Evolutionary conservation across 2,888 invertebrate species (phyloP), one percentile per base, ranked within the genome.

Genomic region (Dasypogon diadema): DNA sequence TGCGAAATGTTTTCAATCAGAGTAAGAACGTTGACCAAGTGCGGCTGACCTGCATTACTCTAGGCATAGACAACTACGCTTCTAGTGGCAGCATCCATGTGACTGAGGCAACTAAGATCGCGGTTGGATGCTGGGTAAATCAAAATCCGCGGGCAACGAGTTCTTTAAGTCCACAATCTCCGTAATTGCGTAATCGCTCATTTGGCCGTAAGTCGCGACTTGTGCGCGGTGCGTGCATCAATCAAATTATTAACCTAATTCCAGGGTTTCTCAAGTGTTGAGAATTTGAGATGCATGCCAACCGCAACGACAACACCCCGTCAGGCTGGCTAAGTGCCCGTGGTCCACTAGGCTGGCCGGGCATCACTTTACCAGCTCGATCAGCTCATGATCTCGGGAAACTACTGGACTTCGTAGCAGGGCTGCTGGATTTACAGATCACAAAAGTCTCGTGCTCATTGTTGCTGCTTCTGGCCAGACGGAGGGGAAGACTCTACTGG

Each of bases 161-260:
- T 54, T 30, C 70, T 51, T n/a, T 70, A 54, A 70, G 54, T 65
- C 70, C 70, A 54, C 75, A 60, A 60, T 72, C 70, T 70, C 65
- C 55, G 70, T 77, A 77, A 77, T 77, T 77, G 77, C 70, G 77
- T 77, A 77, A 77, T 77, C 77, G 76, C 68, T 58, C 68, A 74
- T 76, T 77, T 75, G 70, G 56, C 70, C 70, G 14, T 54, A 24
- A 54, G 46, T 46, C 51, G 37, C 24, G 58, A 56, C 60, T 75
- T 75, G 73, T 65, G 77, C 58, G 22, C 26, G 26, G 42, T 77
- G 75, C 76, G 76, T 77, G 75, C 77, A 75, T 77, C 77, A 77
- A 77, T 77, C 77, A 78, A 78, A 78, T 78, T 78, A 78, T 78
- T 76, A 78, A 78, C 77, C 77, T 51, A 78, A 75, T 78, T 78